phyloP scores from a whole-genome alignment of 2,797 vertebrate species.

The Amazonetta brasiliensis region DNA sequence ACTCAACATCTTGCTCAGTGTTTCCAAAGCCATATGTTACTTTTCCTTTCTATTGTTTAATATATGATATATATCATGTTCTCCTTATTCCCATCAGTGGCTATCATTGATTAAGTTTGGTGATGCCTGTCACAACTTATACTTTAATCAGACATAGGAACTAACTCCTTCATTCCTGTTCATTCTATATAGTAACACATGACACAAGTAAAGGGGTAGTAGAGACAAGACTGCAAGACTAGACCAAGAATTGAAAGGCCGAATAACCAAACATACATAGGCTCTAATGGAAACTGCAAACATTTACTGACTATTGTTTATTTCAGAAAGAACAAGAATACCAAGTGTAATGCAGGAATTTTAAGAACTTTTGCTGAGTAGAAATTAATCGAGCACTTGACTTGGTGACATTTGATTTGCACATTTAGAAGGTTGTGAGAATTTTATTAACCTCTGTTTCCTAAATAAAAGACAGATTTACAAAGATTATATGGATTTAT shows the following conservation, averaged over 20 bases:
- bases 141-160: background rate
- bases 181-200: background rate
- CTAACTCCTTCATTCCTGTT: background rate
- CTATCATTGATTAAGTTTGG: background rate
- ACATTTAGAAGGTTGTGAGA: constrained; percentile 35
- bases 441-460: constrained; percentile 48
- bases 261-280: background rate
- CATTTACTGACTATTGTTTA: background rate
- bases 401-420: background rate
- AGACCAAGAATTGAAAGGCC: background rate
- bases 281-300: background rate
- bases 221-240: background rate
- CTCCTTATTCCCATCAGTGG: background rate
- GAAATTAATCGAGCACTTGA: constrained; percentile 24
- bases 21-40: background rate
- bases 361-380: background rate
- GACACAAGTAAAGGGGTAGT: background rate
- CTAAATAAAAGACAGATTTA: constrained; percentile 60
- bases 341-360: background rate
- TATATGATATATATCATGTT: background rate
- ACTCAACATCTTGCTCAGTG: background rate
- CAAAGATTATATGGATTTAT: constrained; percentile 36
- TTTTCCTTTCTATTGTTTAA: background rate
- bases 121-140: background rate
- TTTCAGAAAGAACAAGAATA: background rate